These are phyloP conservation scores for Phylloscopus whistleri DNA, from an alignment of 2,113 vertebrate species.

Conservation along the genomic window DNA sequence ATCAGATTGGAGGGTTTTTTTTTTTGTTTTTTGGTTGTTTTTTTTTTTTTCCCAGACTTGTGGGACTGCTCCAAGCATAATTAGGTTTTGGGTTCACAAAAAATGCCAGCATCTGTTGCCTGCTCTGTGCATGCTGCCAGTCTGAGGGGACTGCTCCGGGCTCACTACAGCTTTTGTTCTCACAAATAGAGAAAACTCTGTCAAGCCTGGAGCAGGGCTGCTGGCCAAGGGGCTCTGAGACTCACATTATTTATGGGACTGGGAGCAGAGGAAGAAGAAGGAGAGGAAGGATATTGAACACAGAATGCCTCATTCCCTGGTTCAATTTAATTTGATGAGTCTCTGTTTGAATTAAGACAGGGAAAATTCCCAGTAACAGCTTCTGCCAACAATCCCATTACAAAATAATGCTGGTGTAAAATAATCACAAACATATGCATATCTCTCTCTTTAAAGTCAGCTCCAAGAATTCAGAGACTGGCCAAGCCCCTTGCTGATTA, in stretches of 20 bases:
- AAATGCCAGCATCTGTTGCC: constrained; percentile 60
- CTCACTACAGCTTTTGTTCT: constrained; percentile 51
- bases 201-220: neutral
- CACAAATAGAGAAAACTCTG: constrained; percentile 39
- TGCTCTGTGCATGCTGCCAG: constrained; percentile 8
- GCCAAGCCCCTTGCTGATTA: neutral
- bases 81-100: constrained; percentile 65
- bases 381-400: constrained; percentile 1
- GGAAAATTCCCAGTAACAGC: neutral
- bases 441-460: neutral
- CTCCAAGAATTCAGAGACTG: neutral
- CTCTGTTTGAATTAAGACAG: neutral
- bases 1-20: neutral
- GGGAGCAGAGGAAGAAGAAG: neutral
- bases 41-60: neutral
- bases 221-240: neutral
- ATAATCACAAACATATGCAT: neutral
- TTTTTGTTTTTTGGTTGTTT: no score
- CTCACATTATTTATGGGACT: neutral
- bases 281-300: neutral
- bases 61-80: constrained; percentile 59
- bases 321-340: neutral
- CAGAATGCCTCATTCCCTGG: neutral
- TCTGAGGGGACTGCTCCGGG: constrained; percentile 39
- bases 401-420: neutral